phyloP scores from a whole-genome alignment of 2,888 invertebrate genomes.

The Meiosimyza decipiens region DNA sequence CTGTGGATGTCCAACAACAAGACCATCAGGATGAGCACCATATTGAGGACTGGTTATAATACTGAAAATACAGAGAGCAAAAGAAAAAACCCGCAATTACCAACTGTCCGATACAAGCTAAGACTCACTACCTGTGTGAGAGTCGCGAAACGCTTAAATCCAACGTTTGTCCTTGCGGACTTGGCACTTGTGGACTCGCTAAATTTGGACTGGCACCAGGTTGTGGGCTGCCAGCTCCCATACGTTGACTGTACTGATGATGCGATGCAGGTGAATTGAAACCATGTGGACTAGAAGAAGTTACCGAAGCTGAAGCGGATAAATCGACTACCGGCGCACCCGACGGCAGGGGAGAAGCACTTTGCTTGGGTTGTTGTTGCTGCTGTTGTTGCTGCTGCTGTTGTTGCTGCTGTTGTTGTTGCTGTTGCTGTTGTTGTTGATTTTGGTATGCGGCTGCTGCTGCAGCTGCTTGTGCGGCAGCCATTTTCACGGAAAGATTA shows the following conservation, averaged over 20 bases:
- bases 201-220: constrained; percentile 87
- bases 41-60: constrained; percentile 72
- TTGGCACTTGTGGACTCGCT: constrained; percentile 89
- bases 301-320: constrained; percentile 83
- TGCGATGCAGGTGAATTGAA: constrained; percentile 65
- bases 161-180: constrained; percentile 90
- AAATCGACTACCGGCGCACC: constrained; percentile 81
- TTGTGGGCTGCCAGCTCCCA: constrained; percentile 78
- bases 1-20: constrained; percentile 68
- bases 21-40: constrained; percentile 66
- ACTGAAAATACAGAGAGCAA: constrained; percentile 43
- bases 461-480: constrained; percentile 65
- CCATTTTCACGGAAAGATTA: constrained; percentile 86
- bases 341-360: constrained; percentile 72
- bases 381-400: constrained; percentile 56
- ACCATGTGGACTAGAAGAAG: constrained; percentile 85
- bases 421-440: constrained; percentile 57
- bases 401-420: constrained; percentile 56
- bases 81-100: constrained; percentile 40
- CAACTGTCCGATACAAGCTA: constrained; percentile 6
- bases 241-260: constrained; percentile 66
- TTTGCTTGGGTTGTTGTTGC: constrained; percentile 62
- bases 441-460: constrained; percentile 65
- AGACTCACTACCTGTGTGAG: constrained; percentile 78
- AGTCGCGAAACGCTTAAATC: constrained; percentile 89